Percentiles rank a stretch among this genome's conserved stretches.
Evolutionary conservation across 2,888 invertebrate genomes (phyloP).

Genomic region (Scaptomyza cyrtandrae): DNA sequence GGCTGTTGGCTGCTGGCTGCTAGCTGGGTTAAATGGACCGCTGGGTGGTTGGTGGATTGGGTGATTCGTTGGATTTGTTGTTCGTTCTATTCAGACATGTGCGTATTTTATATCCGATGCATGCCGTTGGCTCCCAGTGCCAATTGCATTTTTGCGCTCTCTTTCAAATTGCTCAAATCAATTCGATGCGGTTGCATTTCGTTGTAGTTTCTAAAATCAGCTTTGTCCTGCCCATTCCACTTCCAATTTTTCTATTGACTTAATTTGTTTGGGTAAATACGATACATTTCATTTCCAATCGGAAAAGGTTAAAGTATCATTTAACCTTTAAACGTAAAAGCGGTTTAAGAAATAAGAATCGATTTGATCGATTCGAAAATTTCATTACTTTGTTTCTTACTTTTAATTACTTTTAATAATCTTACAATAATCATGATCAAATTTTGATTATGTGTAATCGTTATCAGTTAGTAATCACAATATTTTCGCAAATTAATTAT

Average conservation of each 20-base stretch:
- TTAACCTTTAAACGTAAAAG: background rate
- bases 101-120: slow-evolving; percentile 2
- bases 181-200: slow-evolving; percentile 71
- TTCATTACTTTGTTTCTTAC: no score
- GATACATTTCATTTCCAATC: slow-evolving; percentile 1
- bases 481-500: no score
- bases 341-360: no score
- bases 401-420: no score
- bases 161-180: slow-evolving; percentile 71
- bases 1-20: slow-evolving; percentile 9
- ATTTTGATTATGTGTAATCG: no score
- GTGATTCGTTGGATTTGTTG: slow-evolving; percentile 1
- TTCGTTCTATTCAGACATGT: slow-evolving; percentile 22
- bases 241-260: slow-evolving; percentile 52
- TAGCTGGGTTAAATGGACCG: slow-evolving; percentile 16
- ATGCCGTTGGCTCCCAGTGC: slow-evolving; percentile 22
- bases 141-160: slow-evolving; percentile 71
- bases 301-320: slow-evolving; percentile 5
- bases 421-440: no score
- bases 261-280: slow-evolving; percentile 65
- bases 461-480: no score
- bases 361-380: no score
- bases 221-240: slow-evolving; percentile 30
- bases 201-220: slow-evolving; percentile 48
- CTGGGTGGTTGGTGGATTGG: slow-evolving; percentile 7